phyloP scores from a whole-genome alignment of 2,888 invertebrate species.

The Cephus sareptanus region DNA sequence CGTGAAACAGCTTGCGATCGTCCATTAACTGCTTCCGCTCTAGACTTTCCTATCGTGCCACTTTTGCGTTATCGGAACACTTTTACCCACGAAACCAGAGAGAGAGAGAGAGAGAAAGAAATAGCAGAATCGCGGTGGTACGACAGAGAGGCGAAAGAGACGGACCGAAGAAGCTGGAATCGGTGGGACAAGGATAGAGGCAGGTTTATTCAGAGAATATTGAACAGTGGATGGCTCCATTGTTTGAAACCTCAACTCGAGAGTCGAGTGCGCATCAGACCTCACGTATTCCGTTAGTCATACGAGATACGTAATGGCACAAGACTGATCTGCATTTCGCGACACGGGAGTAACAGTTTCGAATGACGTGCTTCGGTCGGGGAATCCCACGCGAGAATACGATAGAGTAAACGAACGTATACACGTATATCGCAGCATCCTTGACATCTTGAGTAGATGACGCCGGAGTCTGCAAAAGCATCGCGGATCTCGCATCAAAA shows the following conservation, averaged over 20 bases:
- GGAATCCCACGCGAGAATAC: not conserved
- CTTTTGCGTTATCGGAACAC: not conserved
- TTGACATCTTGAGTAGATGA: not conserved
- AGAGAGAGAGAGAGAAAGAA: no score
- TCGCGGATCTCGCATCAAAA: not conserved
- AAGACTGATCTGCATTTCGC: not conserved
- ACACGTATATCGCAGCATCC: not conserved
- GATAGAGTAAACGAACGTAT: not conserved
- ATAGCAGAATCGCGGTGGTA: no score
- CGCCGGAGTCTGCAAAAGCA: not conserved
- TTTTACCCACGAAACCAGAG: not conserved
- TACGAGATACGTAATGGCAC: not conserved
- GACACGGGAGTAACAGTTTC: not conserved
- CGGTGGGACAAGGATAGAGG: not conserved
- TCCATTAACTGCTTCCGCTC: not conserved
- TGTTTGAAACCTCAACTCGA: not conserved
- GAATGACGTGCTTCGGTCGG: not conserved
- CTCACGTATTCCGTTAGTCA: not conserved
- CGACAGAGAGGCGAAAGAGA: not conserved
- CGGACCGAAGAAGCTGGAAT: not conserved
- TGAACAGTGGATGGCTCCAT: not conserved
- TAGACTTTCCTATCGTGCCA: not conserved
- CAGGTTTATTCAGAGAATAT: not conserved
- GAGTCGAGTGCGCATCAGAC: conserved; percentile 15
- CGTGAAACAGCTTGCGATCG: not conserved